A percentile compares a stretch with the other conserved stretches of the same genome.
Conservation (phyloP, 92 coral and sea anemone species). For the Porites cylindrica region DNA sequence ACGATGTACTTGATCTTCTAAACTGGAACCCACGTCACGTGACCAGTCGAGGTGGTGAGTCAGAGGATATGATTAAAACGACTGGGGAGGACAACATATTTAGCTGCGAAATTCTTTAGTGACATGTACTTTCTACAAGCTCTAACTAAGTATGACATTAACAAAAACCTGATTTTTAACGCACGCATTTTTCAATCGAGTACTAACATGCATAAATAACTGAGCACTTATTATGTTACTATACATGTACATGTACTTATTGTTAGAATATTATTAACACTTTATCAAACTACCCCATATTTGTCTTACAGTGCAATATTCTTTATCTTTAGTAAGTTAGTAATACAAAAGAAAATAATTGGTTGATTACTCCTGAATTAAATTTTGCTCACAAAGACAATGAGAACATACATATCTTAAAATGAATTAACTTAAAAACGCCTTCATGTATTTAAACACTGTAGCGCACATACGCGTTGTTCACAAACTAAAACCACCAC, state of each 20-base stretch:
- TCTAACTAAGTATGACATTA: too few relatives aligned
- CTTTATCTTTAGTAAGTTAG: neutral
- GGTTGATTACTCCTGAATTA: neutral
- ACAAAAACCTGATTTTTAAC: too few relatives aligned
- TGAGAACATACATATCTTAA: neutral
- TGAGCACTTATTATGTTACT: too few relatives aligned
- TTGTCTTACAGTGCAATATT: too few relatives aligned
- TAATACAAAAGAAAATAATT: too few relatives aligned
- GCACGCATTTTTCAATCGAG: too few relatives aligned
- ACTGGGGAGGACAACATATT: neutral
- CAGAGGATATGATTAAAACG: neutral
- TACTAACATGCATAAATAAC: too few relatives aligned
- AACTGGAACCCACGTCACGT: conserved; percentile 67
- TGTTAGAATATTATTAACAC: too few relatives aligned
- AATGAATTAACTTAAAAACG: neutral
- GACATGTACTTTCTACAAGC: neutral
- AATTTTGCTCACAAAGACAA: too few relatives aligned
- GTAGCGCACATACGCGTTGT: neutral
- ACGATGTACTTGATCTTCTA: conserved; percentile 18
- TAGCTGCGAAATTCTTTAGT: neutral
- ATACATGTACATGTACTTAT: too few relatives aligned
- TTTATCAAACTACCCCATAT: too few relatives aligned
- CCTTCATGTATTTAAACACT: neutral
- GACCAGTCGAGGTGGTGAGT: neutral
- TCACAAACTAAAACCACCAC: neutral